Evolutionary conservation across 2,797 vertebrate genomes (phyloP), one percentile per base, ranked within the genome.

Genomic region (Yasuhikotakia modesta): DNA sequence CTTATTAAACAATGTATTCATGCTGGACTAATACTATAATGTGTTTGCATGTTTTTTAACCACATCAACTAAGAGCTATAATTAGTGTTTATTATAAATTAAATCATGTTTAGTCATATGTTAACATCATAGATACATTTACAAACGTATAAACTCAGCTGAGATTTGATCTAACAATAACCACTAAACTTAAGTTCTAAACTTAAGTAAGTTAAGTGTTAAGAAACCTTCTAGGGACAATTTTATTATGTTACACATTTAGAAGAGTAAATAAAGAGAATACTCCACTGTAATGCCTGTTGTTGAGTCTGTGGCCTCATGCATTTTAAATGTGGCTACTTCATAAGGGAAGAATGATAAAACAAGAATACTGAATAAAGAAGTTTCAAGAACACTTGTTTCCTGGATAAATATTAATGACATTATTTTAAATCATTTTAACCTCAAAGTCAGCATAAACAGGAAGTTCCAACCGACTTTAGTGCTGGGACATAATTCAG

Each of bases 1-100:
- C 60, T 58, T 71, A 77, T 66, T 79, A 85, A 83, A 85, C 55
- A 81, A 43, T 75, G 53, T 46, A 81, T 65, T 81, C 72, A 74
- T 85, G 79, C 78, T 81, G 78, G 67, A 80, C 64, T 68, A 27
- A 19, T 32, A 24, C 24, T 19, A 30, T 4, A 55, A 27, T 50
- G 19, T 66, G 50, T 46, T 10, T 74, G 58, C 19, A 66, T 70
- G 75, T 72, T 10, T 72, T 10, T 77, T 39, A 45, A 58, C 4
- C 11, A 12, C 19, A 63, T 68, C 46, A 24, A 4, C 45, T 10
- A 19, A 35, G 6, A 19, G 19, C 17, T 17, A n/a, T 60, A 16
- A 57, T 19, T 43, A 11, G 12, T 66, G 21, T 39, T 22, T 55
- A 39, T 27, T 35, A 21, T 55, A 35, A 21, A 21, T 52, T 17